Conservation (phyloP, 2,113 vertebrate species). For the Brachyistius frenatus region DNA sequence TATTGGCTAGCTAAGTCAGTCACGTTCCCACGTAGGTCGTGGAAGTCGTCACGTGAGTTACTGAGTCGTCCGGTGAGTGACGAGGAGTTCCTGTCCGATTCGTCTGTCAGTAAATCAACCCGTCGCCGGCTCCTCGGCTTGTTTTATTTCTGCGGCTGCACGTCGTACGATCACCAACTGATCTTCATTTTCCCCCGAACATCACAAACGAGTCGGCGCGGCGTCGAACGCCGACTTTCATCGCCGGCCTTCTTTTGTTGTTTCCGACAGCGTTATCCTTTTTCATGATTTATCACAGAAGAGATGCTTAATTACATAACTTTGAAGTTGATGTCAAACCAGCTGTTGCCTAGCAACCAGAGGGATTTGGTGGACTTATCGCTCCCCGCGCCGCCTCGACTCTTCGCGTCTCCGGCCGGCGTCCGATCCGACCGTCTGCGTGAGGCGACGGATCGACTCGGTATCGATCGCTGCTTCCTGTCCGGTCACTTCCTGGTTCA, state of each 20-base stretch:
- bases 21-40: neutral
- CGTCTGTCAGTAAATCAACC: neutral
- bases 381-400: neutral
- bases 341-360: slow-evolving; percentile 56
- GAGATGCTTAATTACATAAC: slow-evolving; percentile 11
- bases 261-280: neutral
- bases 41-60: neutral
- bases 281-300: neutral
- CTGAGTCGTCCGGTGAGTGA: no score
- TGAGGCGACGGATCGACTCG: neutral
- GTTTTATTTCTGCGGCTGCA: neutral
- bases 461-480: neutral
- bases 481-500: neutral
- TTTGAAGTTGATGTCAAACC: slow-evolving; percentile 1
- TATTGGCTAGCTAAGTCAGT: neutral
- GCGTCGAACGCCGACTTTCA: no score
- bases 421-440: neutral
- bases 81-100: neutral
- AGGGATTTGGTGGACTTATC: neutral
- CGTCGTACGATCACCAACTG: no score
- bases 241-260: neutral
- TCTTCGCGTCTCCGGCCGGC: neutral
- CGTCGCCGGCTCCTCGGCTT: neutral
- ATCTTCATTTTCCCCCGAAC: no score
- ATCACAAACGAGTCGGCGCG: no score